phyloP scores from a whole-genome alignment of 2,113 vertebrate species.

The Psephotus haematonotus region DNA sequence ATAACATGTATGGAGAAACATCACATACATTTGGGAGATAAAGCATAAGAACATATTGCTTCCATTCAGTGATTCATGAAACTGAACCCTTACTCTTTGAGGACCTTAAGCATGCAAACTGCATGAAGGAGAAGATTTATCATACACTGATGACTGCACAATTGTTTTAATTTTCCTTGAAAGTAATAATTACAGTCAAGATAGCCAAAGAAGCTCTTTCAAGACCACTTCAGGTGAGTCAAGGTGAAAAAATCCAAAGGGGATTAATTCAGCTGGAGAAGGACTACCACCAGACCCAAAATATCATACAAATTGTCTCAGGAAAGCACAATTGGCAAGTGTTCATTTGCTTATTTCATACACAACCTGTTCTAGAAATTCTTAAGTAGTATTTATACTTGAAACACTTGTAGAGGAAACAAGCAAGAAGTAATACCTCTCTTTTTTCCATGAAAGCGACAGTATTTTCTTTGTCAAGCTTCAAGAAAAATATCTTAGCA shows the following conservation, averaged over 20 bases:
- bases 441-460: background rate
- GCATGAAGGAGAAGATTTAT: background rate
- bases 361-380: background rate
- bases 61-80: background rate
- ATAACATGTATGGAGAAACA: background rate
- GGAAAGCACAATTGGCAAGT: background rate
- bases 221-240: background rate
- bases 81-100: background rate
- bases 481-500: background rate
- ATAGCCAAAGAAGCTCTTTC: background rate
- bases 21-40: background rate
- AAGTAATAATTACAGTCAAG: background rate
- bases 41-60: background rate
- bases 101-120: background rate
- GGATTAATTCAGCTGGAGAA: background rate
- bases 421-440: too few species aligned
- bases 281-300: background rate
- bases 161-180: conserved; percentile 18
- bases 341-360: background rate
- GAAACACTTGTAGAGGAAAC: background rate
- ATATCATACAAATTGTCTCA: background rate
- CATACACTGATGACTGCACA: background rate
- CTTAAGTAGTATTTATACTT: background rate
- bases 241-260: background rate
- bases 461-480: background rate